These are phyloP conservation scores for Amniataba percoides DNA, from an alignment of 2,797 vertebrate genomes.

Conservation along the genomic window DNA sequence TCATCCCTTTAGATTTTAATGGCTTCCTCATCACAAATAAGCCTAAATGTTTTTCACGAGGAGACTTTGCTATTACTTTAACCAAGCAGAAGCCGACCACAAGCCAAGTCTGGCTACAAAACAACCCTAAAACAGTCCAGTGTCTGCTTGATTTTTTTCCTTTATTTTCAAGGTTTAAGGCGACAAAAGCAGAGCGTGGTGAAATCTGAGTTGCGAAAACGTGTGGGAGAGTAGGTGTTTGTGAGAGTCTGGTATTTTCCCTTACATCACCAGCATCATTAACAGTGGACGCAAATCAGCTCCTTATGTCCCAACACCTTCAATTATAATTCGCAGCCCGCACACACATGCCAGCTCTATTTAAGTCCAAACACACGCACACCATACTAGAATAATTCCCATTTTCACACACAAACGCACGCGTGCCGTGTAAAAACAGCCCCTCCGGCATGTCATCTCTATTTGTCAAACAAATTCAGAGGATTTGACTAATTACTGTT, in stretches of 20 bases:
- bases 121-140: not conserved
- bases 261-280: conserved; percentile 50
- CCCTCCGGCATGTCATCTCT: conserved; percentile 51
- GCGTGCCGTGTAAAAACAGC: conserved; percentile 46
- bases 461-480: conserved; percentile 68
- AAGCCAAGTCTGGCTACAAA: conserved; percentile 28
- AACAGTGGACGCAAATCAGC: conserved; percentile 51
- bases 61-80: conserved; percentile 15
- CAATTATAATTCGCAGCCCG: conserved; percentile 29
- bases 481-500: conserved; percentile 70
- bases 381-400: conserved; percentile 29
- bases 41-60: not conserved
- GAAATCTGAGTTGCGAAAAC: conserved; percentile 9
- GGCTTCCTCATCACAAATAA: not conserved
- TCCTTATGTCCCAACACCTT: conserved; percentile 48
- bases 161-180: conserved; percentile 10
- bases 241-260: conserved; percentile 40
- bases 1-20: conserved; percentile 11
- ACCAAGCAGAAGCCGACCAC: conserved; percentile 20
- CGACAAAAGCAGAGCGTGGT: not conserved
- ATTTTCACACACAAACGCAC: conserved; percentile 30
- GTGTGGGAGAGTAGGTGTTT: conserved; percentile 36
- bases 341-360: not conserved
- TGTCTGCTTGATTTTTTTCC: not conserved
- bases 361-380: not conserved